Conservation (phyloP, 2,797 vertebrate genomes). For the Chelonia mydas region DNA sequence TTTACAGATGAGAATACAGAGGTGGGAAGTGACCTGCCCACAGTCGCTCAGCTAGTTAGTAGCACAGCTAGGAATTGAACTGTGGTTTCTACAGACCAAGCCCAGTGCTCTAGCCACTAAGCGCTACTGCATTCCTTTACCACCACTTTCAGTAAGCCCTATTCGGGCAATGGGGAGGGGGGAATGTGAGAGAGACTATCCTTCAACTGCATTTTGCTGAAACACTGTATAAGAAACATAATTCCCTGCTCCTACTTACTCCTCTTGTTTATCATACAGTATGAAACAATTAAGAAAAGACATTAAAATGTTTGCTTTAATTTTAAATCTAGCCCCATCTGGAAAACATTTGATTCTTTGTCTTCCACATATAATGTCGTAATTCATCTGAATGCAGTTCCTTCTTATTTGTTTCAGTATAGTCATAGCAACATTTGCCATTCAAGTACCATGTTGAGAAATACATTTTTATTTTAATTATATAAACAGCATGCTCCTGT, state of each 20-base stretch:
- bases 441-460: constrained; percentile 74
- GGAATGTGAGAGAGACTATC: background rate
- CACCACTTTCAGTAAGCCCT: background rate
- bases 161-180: rapidly evolving
- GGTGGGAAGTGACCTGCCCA: background rate
- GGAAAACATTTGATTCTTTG: constrained; percentile 66
- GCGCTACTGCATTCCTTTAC: background rate
- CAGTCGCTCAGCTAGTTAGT: background rate
- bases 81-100: background rate
- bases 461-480: constrained; percentile 71
- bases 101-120: background rate
- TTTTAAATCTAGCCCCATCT: constrained; percentile 55
- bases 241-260: background rate
- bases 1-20: background rate
- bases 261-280: background rate
- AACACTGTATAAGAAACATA: constrained; percentile 4
- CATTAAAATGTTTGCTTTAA: constrained; percentile 68
- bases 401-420: constrained; percentile 74
- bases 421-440: constrained; percentile 74
- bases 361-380: constrained; percentile 55
- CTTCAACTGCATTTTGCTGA: background rate
- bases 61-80: background rate
- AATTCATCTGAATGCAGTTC: constrained; percentile 69
- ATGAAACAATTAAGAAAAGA: constrained; percentile 45
- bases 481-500: constrained; percentile 64